These are phyloP conservation scores for Discoglossus pictus DNA, from an alignment of 2,797 vertebrate species.

Conservation along the genomic window DNA sequence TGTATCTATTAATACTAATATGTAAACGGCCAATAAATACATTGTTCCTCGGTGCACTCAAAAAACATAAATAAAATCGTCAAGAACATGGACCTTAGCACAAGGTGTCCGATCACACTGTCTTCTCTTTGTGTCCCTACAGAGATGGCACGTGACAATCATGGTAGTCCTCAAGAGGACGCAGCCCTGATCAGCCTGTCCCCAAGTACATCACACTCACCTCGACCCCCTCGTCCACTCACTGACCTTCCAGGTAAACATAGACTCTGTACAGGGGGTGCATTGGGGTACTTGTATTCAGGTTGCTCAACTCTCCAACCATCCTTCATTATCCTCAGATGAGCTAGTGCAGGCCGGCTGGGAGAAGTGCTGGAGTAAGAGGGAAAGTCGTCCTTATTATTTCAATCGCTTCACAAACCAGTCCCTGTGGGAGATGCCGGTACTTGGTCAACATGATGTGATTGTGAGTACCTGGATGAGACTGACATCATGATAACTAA, in stretches of 20 bases:
- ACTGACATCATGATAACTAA: background rate
- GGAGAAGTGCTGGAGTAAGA: constrained; percentile 97
- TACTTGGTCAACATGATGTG: constrained; percentile 92
- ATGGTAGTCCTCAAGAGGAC: constrained; percentile 84
- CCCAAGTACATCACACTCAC: constrained; percentile 85
- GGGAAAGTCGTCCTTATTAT: constrained; percentile 94
- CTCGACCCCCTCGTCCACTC: constrained; percentile 80
- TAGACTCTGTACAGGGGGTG: too few relatives aligned
- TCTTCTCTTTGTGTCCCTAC: background rate
- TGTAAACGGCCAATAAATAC: too few relatives aligned
- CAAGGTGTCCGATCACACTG: too few relatives aligned
- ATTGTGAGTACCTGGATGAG: constrained; percentile 81
- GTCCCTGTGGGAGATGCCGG: constrained; percentile 96
- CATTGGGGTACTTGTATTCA: too few relatives aligned
- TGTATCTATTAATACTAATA: too few relatives aligned
- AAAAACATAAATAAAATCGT: too few relatives aligned
- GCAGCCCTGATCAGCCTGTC: constrained; percentile 79
- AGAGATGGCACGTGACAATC: constrained; percentile 94
- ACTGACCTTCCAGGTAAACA: constrained; percentile 96
- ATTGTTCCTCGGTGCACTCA: too few relatives aligned
- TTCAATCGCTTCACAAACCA: constrained; percentile 98
- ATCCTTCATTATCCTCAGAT: constrained; percentile 71
- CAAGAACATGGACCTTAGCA: too few relatives aligned
- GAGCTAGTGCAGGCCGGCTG: constrained; percentile 96
- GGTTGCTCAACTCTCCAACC: constrained; percentile 7